Conservation (phyloP, 2,888 invertebrate genomes). For the Ormia ochracea region DNA sequence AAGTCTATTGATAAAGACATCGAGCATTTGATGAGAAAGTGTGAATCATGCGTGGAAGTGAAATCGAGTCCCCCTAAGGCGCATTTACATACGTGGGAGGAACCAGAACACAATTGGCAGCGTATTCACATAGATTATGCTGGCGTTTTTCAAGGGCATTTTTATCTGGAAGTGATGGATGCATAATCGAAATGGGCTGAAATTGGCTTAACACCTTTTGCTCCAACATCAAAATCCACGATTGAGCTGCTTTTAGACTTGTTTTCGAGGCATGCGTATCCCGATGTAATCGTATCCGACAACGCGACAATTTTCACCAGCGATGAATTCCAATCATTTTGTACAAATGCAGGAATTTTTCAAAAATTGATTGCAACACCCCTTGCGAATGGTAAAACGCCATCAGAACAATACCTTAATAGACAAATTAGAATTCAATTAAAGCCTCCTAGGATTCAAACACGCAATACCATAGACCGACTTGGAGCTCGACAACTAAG, state of each 20-base stretch:
- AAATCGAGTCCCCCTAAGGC: slow-evolving; percentile 22
- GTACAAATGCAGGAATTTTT: background rate
- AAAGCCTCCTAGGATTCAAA: no score
- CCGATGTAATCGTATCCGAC: background rate
- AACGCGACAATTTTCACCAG: slow-evolving; percentile 49
- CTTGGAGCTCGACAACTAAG: no score
- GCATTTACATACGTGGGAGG: slow-evolving; percentile 40
- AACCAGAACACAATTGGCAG: slow-evolving; percentile 8
- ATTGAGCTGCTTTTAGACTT: slow-evolving; percentile 45
- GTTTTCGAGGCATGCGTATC: no score
- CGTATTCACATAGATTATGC: slow-evolving; percentile 11
- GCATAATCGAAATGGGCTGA: no score
- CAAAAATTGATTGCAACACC: background rate
- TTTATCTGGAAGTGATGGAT: no score
- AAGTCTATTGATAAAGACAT: slow-evolving; percentile 20
- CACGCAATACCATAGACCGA: no score
- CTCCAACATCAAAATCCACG: slow-evolving; percentile 7
- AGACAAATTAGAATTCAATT: no score
- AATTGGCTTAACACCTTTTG: no score
- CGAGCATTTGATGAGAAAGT: slow-evolving; percentile 9
- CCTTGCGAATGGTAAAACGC: no score
- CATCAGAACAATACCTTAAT: no score
- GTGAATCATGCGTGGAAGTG: slow-evolving; percentile 15
- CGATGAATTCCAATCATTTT: slow-evolving; percentile 19
- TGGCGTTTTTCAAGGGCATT: background rate